Percentiles rank a stretch among this genome's conserved stretches.
Conservation (phyloP, 2,888 invertebrate genomes). For the Epinotia ramella region DNA sequence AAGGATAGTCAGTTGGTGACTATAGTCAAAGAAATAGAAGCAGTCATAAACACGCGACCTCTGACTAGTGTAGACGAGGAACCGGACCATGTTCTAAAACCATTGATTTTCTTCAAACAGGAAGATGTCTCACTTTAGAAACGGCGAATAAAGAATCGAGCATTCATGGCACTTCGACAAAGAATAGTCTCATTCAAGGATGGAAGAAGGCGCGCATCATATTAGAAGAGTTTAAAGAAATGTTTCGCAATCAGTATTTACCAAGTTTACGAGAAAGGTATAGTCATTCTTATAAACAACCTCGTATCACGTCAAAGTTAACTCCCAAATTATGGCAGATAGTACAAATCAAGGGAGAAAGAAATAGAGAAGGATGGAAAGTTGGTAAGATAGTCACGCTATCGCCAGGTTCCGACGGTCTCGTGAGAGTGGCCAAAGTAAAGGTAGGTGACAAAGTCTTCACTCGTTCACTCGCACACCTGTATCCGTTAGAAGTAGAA, state of each 20-base stretch:
- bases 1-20: too few species aligned
- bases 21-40: neutral
- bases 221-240: neutral
- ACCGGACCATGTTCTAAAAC: neutral
- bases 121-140: neutral
- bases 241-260: neutral
- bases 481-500: too few species aligned
- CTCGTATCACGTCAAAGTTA: neutral
- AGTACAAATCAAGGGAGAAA: neutral
- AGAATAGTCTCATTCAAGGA: neutral
- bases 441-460: too few species aligned
- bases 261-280: neutral
- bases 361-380: neutral
- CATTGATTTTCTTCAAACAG: neutral
- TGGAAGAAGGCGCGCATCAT: neutral
- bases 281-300: neutral
- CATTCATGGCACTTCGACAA: neutral
- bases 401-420: neutral
- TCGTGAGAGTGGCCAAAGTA: neutral
- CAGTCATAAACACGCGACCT: neutral
- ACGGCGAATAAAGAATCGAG: neutral
- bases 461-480: too few species aligned
- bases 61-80: neutral
- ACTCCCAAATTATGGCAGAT: neutral
- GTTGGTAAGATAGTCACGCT: neutral